These are phyloP conservation scores for Mesocentrotus franciscanus DNA, from an alignment of 53 echinoderm and acorn worm genomes.

Conservation along the genomic window DNA sequence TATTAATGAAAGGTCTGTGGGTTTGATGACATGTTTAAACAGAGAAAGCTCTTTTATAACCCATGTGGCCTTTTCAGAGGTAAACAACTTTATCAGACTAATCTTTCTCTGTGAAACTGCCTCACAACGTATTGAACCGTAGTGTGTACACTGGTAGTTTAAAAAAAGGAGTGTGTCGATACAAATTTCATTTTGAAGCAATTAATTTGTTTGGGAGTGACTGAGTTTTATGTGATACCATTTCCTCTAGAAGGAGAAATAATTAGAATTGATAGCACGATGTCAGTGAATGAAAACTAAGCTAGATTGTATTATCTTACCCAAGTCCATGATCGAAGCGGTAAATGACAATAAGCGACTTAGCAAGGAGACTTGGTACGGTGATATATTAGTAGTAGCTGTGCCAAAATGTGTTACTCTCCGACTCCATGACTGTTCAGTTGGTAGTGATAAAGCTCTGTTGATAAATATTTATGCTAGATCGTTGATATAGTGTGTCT, in stretches of 20 bases:
- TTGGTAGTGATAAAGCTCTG: slow-evolving; percentile 54
- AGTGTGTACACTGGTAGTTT: not conserved
- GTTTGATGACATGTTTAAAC: not conserved
- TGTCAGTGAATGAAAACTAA: not conserved
- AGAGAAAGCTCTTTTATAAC: not conserved
- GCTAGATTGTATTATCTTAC: slow-evolving; percentile 15
- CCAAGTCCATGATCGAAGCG: not conserved
- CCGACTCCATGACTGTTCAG: not conserved
- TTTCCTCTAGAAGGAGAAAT: not conserved
- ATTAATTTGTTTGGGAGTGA: slow-evolving; percentile 30
- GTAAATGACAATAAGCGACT: not conserved
- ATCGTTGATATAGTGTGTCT: slow-evolving; percentile 12
- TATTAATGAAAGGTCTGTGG: not conserved
- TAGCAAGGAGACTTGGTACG: not conserved
- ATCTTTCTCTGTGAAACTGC: not conserved
- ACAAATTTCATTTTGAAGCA: not conserved
- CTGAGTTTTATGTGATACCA: slow-evolving; percentile 17
- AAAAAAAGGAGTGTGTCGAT: not conserved
- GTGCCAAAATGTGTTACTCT: slow-evolving; percentile 44
- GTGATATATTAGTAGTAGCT: slow-evolving; percentile 31
- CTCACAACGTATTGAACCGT: not conserved
- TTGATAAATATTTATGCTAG: slow-evolving; percentile 57
- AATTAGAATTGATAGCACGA: slow-evolving; percentile 8
- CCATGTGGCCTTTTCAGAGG: not conserved
- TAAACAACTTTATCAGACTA: not conserved